Conservation (phyloP, 2,797 vertebrate genomes). For the Fistularia tabacaria region DNA sequence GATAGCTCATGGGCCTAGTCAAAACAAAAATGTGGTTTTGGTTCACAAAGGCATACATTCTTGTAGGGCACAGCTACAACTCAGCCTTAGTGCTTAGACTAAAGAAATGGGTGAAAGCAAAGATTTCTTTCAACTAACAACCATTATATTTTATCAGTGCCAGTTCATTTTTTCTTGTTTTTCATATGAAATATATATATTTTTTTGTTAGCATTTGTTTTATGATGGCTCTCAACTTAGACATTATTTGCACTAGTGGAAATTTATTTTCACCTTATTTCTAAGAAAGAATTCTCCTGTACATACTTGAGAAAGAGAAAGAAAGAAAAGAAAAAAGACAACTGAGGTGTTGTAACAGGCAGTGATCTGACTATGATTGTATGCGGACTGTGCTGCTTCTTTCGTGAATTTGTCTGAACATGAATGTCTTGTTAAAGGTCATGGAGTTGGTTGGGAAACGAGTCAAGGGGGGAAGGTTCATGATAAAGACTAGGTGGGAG, state of each 20-base stretch:
- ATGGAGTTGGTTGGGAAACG: too few species aligned
- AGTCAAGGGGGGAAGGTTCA: too few species aligned
- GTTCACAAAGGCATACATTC: not conserved
- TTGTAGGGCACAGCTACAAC: conserved; percentile 26
- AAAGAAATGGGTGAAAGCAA: conserved; percentile 10
- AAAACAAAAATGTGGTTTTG: not conserved
- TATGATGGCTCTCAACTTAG: conserved; percentile 59
- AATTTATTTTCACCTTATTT: conserved; percentile 60
- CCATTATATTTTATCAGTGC: conserved; percentile 54
- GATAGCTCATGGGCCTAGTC: not conserved
- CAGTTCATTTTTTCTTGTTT: conserved; percentile 50
- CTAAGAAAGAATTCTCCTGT: conserved; percentile 17
- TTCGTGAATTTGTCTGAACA: too few species aligned
- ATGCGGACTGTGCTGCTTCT: too few species aligned
- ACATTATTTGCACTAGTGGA: conserved; percentile 65
- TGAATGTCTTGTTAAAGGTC: too few species aligned
- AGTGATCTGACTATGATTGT: too few species aligned
- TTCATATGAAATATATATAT: conserved; percentile 36
- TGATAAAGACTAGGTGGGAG: too few species aligned
- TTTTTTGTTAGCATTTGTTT: conserved; percentile 43
- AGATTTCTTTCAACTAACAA: conserved; percentile 28
- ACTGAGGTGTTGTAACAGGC: too few species aligned
- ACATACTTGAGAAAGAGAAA: not conserved
- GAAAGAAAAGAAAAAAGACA: too few species aligned
- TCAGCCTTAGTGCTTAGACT: conserved; percentile 47